Base-by-base conservation (phyloP, 2,113 vertebrate genomes). In the Phoxinus phoxinus region DNA sequence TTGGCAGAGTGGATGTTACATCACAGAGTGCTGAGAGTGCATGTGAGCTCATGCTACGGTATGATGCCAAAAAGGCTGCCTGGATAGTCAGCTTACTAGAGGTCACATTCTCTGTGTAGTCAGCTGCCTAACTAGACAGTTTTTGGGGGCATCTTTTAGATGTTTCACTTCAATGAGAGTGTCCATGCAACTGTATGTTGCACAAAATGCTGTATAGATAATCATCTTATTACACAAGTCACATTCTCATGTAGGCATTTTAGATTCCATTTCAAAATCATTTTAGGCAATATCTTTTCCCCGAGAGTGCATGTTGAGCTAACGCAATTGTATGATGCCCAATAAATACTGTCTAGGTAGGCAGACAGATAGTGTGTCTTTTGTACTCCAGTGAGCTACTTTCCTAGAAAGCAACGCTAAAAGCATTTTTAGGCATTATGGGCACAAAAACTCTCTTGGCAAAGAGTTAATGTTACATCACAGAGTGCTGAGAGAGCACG, bases 1-100 rank as follows among this genome's bases (percentile, higher is more conserved):
- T 74, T 74, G 72, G 72, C 72, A 48, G 37, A 46, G 41, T 74
- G 41, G 2, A 48, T 74, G 72, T 74, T 74, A 74, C 72, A 48
- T 74, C 72, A 74, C 72, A 74, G n/a, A 63, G 41, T 74, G 72
- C 72, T 27, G 12, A 48, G 72, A 46, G 72, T n/a, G 72, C 72
- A 74, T 74, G 72, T 48, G 72, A 27, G 41, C 72, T 25, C 71
- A 74, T 46, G 72, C 72, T 27, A 46, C n/a, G 13, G n/a, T 15
- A 10, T 21, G 65, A 35, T 63, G 61, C 53, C 53, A 65, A 67
- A 32, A 32, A 67, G 7, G 17, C 15, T 35, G 30, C 19, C 15
- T 19, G 32, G 15, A 17, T 67, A 67, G 13, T 67, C 30, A 19
- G 6, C 63, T 32, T 65, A 63, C 9, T 63, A 63, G n/a, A 12